A percentile compares a stretch with the other conserved stretches of the same genome.
These are phyloP conservation scores for Trogon melanurus DNA, from an alignment of 2,113 vertebrate species.

Conservation along the genomic window DNA sequence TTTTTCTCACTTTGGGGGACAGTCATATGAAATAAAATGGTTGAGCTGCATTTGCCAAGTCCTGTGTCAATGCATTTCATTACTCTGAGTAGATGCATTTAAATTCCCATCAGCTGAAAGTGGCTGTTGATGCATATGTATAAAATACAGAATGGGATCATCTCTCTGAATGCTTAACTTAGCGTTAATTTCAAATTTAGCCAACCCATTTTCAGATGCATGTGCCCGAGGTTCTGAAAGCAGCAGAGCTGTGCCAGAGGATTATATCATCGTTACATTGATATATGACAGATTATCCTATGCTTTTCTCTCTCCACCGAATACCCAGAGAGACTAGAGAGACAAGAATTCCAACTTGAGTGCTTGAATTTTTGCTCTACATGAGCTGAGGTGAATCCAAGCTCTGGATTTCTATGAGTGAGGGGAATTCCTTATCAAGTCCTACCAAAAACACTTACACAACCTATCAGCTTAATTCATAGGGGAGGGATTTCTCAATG, in stretches of 20 bases:
- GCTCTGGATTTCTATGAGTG: not conserved
- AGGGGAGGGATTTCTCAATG: not conserved
- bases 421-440: not conserved
- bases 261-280: not conserved
- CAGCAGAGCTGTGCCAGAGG: not conserved
- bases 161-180: not conserved
- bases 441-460: not conserved
- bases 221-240: not conserved
- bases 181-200: not conserved
- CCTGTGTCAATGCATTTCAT: not conserved
- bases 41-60: not conserved
- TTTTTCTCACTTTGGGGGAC: conserved; percentile 50
- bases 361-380: not conserved
- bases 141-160: not conserved
- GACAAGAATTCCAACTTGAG: not conserved
- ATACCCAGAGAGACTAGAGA: not conserved
- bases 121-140: not conserved
- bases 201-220: not conserved
- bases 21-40: not conserved
- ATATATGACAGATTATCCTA: not conserved
- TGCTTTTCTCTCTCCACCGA: not conserved
- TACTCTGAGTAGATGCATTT: not conserved
- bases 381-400: not conserved
- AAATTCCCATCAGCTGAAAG: not conserved
- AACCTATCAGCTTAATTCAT: not conserved